Base-by-base conservation (phyloP, 2,113 vertebrate genomes). In the Nycticryphes semicollaris region DNA sequence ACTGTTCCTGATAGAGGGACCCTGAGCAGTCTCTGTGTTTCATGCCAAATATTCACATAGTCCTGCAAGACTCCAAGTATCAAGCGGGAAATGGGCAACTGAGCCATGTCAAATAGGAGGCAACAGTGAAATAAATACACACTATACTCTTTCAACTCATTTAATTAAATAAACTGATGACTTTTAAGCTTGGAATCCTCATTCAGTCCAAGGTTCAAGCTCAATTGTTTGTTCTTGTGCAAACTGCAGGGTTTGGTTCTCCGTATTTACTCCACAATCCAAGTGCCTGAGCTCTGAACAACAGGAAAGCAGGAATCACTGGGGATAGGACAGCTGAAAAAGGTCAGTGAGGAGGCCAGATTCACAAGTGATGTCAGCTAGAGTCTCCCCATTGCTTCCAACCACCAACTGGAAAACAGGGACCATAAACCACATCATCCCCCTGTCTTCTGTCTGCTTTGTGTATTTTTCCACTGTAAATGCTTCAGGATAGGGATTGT, bases 31-130 rank as follows among this genome's bases (percentile, higher is more conserved):
- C 35, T 41, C 74, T 17, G 8, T 33, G 15, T 33, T 66, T 59
- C 37, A 19, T 27, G 33, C 37, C 18, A 35, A 66, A 35, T 10
- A 27, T 3, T 45, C 33, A 11, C 1, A 0, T 67, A 41, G 27
- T 82, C 82, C 57, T 1, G 4, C 3, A 0, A 50, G 27, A 28
- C 63, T 69, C 60, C 73, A 50, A 5, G 12, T 48, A 17, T 14
- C 48, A 12, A 3, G 1, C 0, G 0, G 62, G 33, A 63, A 35
- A 73, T 5, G 27, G 16, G 31, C 7, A 7, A 60, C 21, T 7
- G 14, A 60, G 33, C 41, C 69, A 23, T 30, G 31, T 50, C n/a
- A 68, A 48, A 62, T 21, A 57, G 33, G 37, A 81, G 43, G 37
- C n/a, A 59, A 70, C 6, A 24, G 28, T 31, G 47, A 85, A 57